Evolutionary conservation across 2,113 vertebrate species (phyloP), one percentile per base, ranked within the genome.

Genomic region (Ardeotis arabs): DNA sequence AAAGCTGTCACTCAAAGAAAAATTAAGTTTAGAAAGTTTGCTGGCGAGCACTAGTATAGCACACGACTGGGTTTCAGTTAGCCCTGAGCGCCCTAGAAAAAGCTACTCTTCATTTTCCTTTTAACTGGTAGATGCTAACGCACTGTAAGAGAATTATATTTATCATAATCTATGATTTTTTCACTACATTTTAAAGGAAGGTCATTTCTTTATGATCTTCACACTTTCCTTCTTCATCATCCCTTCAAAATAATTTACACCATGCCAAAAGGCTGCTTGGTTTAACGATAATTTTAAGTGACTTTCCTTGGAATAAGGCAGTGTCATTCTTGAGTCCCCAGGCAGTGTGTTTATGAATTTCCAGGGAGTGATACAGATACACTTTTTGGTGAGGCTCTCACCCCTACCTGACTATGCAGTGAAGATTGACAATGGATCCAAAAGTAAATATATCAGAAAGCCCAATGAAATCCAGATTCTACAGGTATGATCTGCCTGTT

Each of bases 1-100:
- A 96, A 96, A 96, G 47, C 84, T 93, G 96, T 95, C 97, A 96
- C 85, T 97, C 94, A 96, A 59, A 92, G 89, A 87, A 94, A 96
- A 97, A 95, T 94, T 81, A 94, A 89, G 85, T 81, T 82, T 74
- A 82, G 87, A 95, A 89, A 90, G 44, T 96, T 90, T 90, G 89
- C 86, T 94, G 77, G 45, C 69, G 66, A 56, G 31, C 35, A 67
- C 47, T 23, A 35, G 47, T 56, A 37, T 5, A 91, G 90, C 58
- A 95, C 44, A 56, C 50, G 12, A 63, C 79, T 6, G 4, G 44
- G 56, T 84, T 95, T 89, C 91, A 82, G 64, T 49, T 85, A 94
- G 81, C 45, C 63, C 20, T 7, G 60, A n/a, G 41, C 24, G 44
- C 69, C 72, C 81, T 47, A 81, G 90, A 89, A 95, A 69, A 72